Base-by-base conservation (phyloP, 2,113 vertebrate species). In the Addax nasomaculatus region DNA sequence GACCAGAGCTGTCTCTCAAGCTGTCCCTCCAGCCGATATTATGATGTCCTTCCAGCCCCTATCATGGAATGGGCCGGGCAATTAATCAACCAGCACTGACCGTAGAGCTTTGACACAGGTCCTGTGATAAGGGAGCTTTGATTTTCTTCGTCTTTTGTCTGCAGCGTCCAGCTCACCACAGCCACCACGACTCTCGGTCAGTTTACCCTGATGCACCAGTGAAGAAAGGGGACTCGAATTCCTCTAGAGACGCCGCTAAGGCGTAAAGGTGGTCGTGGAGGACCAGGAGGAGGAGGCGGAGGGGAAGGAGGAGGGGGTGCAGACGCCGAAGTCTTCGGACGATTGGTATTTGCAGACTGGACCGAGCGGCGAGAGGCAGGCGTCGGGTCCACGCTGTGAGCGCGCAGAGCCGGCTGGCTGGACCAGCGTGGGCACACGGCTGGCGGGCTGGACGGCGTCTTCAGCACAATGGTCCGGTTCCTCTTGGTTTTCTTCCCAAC, bases 381-480 rank as follows among this genome's bases (percentile, higher is more conserved):
- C 78, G 8, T 62, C n/a, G 25, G 62, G 89, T 57, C 93, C 81
- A 8, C 10, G 13, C 45, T 47, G 64, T 62, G 95, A 29, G 43
- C 45, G 57, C 96, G 92, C 94, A 53, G 94, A 80, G 89, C 98
- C 97, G 91, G 95, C 98, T 96, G 96, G 93, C 96, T 89, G 97
- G 98, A 97, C 89, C 98, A 89, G 95, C 93, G 97, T 89, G 39
- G 96, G 97, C 97, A 98, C 4, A 84, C 96, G 60, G 62, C 91
- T 43, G 93, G 97, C 39, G 95, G 98, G 98, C 98, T 98, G 99
- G 98, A 99, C 97, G 95, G 98, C 98, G 97, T 98, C 98, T 97
- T 98, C 98, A 98, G 99, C 99, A 99, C 99, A 94, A 99, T 99
- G 99, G 97, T 98, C 98, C 95, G 98, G 33, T 81, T 99, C 85